These are phyloP conservation scores for Clarias laeviceps DNA, from an alignment of 2,797 vertebrate genomes.

Conservation along the genomic window DNA sequence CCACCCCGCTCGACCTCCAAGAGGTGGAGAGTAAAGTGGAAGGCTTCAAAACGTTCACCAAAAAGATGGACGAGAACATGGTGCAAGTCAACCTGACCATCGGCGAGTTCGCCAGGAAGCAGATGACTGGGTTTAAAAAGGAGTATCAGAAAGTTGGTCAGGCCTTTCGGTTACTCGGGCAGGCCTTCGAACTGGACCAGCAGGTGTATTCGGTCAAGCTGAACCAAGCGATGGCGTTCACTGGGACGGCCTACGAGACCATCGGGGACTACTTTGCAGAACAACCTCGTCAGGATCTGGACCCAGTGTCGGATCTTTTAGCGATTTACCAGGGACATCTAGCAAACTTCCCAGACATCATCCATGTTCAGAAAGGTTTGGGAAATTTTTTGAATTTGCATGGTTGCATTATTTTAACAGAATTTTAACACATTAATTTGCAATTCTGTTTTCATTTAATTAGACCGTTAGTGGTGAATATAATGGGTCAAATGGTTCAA, in stretches of 20 bases:
- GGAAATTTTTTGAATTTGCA: constrained; percentile 20
- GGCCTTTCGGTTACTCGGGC: constrained; percentile 87
- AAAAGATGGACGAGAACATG: constrained; percentile 92
- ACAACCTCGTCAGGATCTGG: constrained; percentile 92
- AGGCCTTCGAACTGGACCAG: constrained; percentile 95
- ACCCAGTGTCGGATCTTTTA: constrained; percentile 91
- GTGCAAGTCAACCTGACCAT: constrained; percentile 87
- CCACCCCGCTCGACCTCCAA: constrained; percentile 83
- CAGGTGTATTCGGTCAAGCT: constrained; percentile 85
- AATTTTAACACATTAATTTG: too few species aligned
- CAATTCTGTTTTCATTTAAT: background rate
- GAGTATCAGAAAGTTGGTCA: constrained; percentile 96
- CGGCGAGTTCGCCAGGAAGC: constrained; percentile 91
- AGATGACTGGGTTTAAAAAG: constrained; percentile 92
- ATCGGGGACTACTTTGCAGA: constrained; percentile 95
- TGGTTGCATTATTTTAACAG: background rate
- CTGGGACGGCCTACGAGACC: constrained; percentile 88
- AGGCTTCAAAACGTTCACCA: constrained; percentile 91
- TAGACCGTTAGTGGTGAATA: background rate
- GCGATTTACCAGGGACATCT: constrained; percentile 94
- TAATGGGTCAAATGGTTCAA: background rate
- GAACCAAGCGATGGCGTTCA: constrained; percentile 91
- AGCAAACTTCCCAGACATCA: constrained; percentile 96
- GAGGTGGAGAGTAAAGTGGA: constrained; percentile 92
- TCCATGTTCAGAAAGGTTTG: constrained; percentile 97